phyloP scores from a whole-genome alignment of 1,140 invertebrate genomes.

The Drosophila kanapiae region DNA sequence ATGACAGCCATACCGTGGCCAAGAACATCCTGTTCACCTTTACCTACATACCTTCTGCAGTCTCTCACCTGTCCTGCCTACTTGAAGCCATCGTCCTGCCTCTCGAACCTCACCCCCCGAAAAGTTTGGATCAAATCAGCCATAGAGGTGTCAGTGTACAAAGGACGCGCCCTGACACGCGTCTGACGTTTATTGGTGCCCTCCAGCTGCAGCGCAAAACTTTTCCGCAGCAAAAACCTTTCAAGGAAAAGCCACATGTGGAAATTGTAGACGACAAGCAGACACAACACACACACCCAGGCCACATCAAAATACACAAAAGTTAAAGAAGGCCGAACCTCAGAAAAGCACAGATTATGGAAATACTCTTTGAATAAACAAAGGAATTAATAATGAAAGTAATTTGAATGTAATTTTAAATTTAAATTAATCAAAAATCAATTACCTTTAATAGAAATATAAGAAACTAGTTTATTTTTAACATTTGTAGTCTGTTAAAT shows the following conservation, averaged over 20 bases:
- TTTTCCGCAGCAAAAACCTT: slow-evolving; percentile 48
- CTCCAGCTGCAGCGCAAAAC: slow-evolving; percentile 54
- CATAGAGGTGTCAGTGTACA: slow-evolving; percentile 77
- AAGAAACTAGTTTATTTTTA: too few species aligned
- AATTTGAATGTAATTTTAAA: neutral
- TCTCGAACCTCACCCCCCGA: slow-evolving; percentile 15
- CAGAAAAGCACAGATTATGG: neutral
- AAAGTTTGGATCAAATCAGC: slow-evolving; percentile 52
- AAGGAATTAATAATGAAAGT: neutral
- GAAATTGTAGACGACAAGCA: slow-evolving; percentile 61
- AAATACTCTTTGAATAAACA: neutral
- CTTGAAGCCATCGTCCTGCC: neutral
- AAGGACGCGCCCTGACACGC: slow-evolving; percentile 72
- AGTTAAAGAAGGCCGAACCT: neutral
- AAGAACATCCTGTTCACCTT: slow-evolving; percentile 65
- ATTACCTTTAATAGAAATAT: neutral
- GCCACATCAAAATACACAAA: slow-evolving; percentile 27
- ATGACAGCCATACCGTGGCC: slow-evolving; percentile 37
- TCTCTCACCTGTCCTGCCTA: slow-evolving; percentile 10
- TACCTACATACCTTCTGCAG: slow-evolving; percentile 5
- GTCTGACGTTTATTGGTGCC: slow-evolving; percentile 79
- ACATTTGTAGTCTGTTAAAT: neutral
- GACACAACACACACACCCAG: slow-evolving; percentile 34
- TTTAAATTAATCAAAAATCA: neutral
- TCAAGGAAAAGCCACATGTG: slow-evolving; percentile 54